Evolutionary conservation across 2,888 invertebrate genomes (phyloP).

Genomic region (Agelastica alni): DNA sequence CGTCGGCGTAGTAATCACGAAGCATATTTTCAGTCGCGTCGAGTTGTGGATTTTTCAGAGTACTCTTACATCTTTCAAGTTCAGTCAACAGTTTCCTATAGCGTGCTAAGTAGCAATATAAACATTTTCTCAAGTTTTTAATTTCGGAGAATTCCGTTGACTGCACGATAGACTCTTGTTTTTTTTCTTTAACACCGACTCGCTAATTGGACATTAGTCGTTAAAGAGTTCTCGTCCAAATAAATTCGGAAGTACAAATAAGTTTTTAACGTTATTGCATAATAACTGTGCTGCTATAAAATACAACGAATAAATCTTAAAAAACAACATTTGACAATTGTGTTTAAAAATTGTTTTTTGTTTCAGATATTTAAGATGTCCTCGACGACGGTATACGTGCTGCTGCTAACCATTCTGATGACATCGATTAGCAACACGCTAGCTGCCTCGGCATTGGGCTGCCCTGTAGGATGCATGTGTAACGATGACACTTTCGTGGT

Average conservation of each 20-base stretch:
- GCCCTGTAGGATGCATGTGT: constrained; percentile 86
- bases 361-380: constrained; percentile 43
- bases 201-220: constrained; percentile 15
- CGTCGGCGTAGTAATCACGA: constrained; percentile 12
- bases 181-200: constrained; percentile 13
- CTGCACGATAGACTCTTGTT: constrained; percentile 8
- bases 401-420: constrained; percentile 42
- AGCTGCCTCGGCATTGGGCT: constrained; percentile 67
- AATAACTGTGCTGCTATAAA: too few relatives aligned
- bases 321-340: too few relatives aligned
- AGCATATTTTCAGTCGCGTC: constrained; percentile 15
- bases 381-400: constrained; percentile 21
- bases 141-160: constrained; percentile 13
- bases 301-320: too few relatives aligned
- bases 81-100: constrained; percentile 20
- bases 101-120: constrained; percentile 26
- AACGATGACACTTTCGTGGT: constrained; percentile 88
- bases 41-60: constrained; percentile 22
- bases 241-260: constrained; percentile 8
- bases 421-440: constrained; percentile 41
- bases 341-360: too few relatives aligned
- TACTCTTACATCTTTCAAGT: constrained; percentile 19
- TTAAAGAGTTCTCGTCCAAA: constrained; percentile 10
- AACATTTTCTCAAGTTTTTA: constrained; percentile 24
- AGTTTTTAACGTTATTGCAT: not conserved